These are phyloP conservation scores for Halichoeres trimaculatus DNA, from an alignment of 2,113 vertebrate species.

Conservation along the genomic window DNA sequence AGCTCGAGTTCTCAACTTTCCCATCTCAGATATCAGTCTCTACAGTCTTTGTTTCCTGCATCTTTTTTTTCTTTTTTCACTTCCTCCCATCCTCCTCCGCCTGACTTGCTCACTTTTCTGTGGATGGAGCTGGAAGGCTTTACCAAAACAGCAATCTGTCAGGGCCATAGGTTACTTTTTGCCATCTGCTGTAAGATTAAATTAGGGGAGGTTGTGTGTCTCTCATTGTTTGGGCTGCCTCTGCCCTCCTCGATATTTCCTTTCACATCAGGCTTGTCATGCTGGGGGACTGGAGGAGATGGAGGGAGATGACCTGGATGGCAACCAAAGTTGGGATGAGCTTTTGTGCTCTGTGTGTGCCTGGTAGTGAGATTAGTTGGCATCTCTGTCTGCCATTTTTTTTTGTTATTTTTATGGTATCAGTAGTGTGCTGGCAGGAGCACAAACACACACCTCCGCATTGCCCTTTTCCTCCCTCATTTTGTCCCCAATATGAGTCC, in stretches of 20 bases:
- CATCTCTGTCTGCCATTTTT: conserved; percentile 41
- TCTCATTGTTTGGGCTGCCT: conserved; percentile 76
- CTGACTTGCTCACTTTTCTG: conserved; percentile 46
- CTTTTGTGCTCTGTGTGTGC: conserved; percentile 46
- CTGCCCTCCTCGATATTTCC: conserved; percentile 64
- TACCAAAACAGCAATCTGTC: conserved; percentile 83
- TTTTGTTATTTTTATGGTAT: conserved; percentile 5
- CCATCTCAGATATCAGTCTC: conserved; percentile 18
- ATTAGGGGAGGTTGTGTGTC: conserved; percentile 73
- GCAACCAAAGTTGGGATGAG: conserved; percentile 57
- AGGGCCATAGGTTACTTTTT: conserved; percentile 80
- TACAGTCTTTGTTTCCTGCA: conserved; percentile 41
- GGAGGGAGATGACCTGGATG: conserved; percentile 56
- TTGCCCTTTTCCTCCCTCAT: conserved; percentile 12
- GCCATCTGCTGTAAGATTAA: conserved; percentile 82
- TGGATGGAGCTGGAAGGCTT: conserved; percentile 74
- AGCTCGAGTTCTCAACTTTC: background rate
- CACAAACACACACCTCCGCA: conserved; percentile 1
- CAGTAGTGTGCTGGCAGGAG: background rate
- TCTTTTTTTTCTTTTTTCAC: conserved; percentile 31
- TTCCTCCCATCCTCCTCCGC: conserved; percentile 51
- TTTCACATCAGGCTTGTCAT: conserved; percentile 55
- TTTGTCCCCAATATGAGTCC: conserved; percentile 28
- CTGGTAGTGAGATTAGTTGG: conserved; percentile 54
- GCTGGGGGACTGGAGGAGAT: conserved; percentile 37